phyloP scores from a whole-genome alignment of 2,888 invertebrate genomes.

The Eristalis arbustorum region DNA sequence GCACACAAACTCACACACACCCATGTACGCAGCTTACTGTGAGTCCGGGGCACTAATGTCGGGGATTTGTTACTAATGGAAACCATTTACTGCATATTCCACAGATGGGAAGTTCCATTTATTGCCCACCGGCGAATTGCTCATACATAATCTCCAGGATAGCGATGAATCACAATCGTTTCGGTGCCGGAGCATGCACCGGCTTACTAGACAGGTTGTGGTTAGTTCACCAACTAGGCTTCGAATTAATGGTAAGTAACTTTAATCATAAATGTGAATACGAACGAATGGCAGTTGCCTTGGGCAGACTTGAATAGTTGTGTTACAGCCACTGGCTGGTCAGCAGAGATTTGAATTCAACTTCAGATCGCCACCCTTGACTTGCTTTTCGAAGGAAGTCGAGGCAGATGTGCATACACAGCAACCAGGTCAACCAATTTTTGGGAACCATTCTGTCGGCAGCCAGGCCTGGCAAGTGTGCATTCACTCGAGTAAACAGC shows the following conservation, averaged over 20 bases:
- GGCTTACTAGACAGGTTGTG: constrained; percentile 86
- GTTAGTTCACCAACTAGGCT: constrained; percentile 86
- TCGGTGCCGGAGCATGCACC: constrained; percentile 87
- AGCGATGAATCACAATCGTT: constrained; percentile 87
- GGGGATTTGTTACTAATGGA: constrained; percentile 65
- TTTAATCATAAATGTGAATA: constrained; percentile 63
- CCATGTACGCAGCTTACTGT: background rate
- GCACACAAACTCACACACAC: background rate
- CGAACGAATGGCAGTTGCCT: constrained; percentile 20
- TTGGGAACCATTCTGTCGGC: too few species aligned
- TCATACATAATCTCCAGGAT: constrained; percentile 87
- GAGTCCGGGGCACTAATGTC: constrained; percentile 32
- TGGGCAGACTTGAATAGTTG: background rate
- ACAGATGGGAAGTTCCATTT: constrained; percentile 89
- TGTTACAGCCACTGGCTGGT: background rate
- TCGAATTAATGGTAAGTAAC: constrained; percentile 84
- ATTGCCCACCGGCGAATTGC: constrained; percentile 87
- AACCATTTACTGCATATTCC: constrained; percentile 65
- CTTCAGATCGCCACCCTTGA: background rate
- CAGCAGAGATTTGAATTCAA: constrained; percentile 17
- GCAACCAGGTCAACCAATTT: too few species aligned
- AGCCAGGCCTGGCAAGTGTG: too few species aligned
- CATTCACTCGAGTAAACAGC: too few species aligned
- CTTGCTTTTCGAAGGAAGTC: too few species aligned
- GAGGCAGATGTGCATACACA: too few species aligned